Conservation (phyloP, 2,888 invertebrate genomes). For the Melitaea athalia region DNA sequence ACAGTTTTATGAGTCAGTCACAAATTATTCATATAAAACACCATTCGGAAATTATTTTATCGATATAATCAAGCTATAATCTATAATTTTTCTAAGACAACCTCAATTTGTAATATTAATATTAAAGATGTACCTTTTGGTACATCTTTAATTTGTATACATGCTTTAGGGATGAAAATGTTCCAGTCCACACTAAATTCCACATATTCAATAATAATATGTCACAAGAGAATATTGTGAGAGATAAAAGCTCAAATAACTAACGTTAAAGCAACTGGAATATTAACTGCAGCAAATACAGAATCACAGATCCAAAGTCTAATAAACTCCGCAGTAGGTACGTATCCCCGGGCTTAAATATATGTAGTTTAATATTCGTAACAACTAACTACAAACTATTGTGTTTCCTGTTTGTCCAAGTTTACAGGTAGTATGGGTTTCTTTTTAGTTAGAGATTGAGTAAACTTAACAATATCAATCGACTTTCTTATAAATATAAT, state of each 20-base stretch:
- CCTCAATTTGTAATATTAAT: too few relatives aligned
- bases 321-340: conserved; percentile 34
- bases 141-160: neutral
- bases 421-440: too few relatives aligned
- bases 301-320: conserved; percentile 32
- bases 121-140: too few relatives aligned
- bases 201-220: neutral
- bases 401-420: too few relatives aligned
- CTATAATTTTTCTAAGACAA: too few relatives aligned
- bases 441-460: too few relatives aligned
- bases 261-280: conserved; percentile 24
- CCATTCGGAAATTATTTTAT: too few relatives aligned
- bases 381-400: conserved; percentile 5
- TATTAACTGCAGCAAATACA: conserved; percentile 31
- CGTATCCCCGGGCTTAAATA: conserved; percentile 33
- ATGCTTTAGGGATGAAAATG: neutral
- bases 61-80: too few relatives aligned
- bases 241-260: conserved; percentile 28
- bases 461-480: too few relatives aligned
- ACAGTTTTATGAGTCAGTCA: too few relatives aligned
- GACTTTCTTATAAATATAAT: too few relatives aligned
- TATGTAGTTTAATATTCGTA: conserved; percentile 14
- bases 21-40: too few relatives aligned
- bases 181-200: neutral
- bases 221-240: conserved; percentile 13